Evolutionary conservation across 2,113 vertebrate species (phyloP), one percentile per base, ranked within the genome.

Genomic region (Apus apus): DNA sequence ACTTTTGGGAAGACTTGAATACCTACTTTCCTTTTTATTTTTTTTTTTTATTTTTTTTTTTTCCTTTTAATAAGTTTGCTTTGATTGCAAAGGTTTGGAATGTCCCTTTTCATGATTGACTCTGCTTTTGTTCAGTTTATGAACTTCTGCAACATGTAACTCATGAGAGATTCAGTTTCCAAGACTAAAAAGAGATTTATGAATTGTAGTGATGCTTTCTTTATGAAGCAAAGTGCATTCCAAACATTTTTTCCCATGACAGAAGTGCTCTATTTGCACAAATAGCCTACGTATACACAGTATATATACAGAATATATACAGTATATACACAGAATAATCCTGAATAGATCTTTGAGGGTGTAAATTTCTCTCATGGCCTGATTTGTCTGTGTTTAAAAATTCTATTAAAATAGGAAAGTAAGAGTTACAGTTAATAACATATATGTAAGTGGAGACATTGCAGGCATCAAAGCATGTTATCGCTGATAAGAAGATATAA

Each of bases 221-320:
- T 80, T 71, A 53, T 13, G 58, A 78, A 91, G 61, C 27, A 51
- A 86, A 96, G 46, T 76, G 54, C 95, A 94, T 97, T 95, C 94
- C 90, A 53, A 86, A 40, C 68, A 93, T 95, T 87, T 97, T 97
- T 97, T 97, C 94, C 90, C 96, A 95, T 87, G 90, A 82, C 82
- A 95, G 87, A 86, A 97, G 86, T 32, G 84, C 54, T 93, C 25
- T 72, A 71, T 94, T 87, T 94, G 61, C 38, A 90, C 82, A 70
- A 94, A 81, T 8, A 73, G 64, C 6, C 43, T 45, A 23, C 84
- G 78, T 53, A 75, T 58, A 66, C 34, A 80, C 15, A 76, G 14
- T 15, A 40, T 8, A 58, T 64, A 71, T 68, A 66, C 38, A 38
- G 38, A n/a, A n/a, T 68, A 40, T 11, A 48, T 11, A 70, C 16